phyloP scores from a whole-genome alignment of 2,888 invertebrate species.

The Stenodema calcarata region DNA sequence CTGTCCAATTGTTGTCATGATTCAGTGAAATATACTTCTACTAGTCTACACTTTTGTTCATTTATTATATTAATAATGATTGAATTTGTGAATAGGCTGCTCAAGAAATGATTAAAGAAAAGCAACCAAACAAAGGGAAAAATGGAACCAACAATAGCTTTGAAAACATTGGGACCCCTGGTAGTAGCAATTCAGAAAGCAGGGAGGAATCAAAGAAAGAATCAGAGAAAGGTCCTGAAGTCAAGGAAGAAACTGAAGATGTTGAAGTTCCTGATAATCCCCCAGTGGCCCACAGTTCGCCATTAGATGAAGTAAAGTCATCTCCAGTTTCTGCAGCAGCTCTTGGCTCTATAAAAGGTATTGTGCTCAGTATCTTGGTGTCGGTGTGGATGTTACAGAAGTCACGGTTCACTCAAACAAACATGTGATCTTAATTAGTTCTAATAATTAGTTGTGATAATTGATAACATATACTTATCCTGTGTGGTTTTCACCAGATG shows the following conservation, averaged over 20 bases:
- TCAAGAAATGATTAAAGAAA: slow-evolving; percentile 57
- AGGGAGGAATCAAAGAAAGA: slow-evolving; percentile 56
- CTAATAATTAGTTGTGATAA: too few species aligned
- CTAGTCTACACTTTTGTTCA: too few species aligned
- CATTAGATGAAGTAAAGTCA: slow-evolving; percentile 53
- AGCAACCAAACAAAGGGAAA: slow-evolving; percentile 57
- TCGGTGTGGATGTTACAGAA: too few species aligned
- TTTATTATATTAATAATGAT: too few species aligned
- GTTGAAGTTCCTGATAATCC: slow-evolving; percentile 53
- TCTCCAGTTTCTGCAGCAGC: slow-evolving; percentile 38
- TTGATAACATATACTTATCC: background rate
- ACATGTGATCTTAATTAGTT: too few species aligned
- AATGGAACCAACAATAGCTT: slow-evolving; percentile 55
- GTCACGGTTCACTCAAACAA: too few species aligned
- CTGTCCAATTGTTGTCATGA: too few species aligned
- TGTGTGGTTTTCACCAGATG: background rate
- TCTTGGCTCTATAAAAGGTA: slow-evolving; percentile 25
- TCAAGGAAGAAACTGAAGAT: slow-evolving; percentile 58
- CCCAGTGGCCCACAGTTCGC: slow-evolving; percentile 53
- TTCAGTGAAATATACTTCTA: too few species aligned
- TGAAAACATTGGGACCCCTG: slow-evolving; percentile 46
- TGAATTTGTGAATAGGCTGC: background rate
- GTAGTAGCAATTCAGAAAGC: slow-evolving; percentile 53
- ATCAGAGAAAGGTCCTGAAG: slow-evolving; percentile 54
- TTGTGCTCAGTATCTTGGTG: too few species aligned